Evolutionary conservation across 2,797 vertebrate genomes (phyloP).

Genomic region (Clarias pachynema): DNA sequence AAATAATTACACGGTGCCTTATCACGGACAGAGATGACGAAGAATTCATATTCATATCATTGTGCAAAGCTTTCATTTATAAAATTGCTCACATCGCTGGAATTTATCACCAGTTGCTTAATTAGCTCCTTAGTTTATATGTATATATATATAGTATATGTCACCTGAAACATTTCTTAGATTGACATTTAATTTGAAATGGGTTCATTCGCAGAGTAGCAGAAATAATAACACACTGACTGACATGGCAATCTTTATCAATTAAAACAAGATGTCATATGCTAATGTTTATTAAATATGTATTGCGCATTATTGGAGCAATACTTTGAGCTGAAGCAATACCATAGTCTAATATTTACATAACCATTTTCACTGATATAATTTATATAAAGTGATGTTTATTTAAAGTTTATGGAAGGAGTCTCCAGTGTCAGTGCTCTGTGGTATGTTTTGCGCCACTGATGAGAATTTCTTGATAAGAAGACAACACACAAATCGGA

Average conservation of each 20-base stretch:
- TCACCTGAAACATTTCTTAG: not conserved
- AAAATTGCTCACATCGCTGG: not conserved
- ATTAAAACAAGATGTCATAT: not conserved
- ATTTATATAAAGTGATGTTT: not conserved
- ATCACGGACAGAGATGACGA: not conserved
- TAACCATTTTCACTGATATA: not conserved
- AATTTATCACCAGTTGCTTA: not conserved
- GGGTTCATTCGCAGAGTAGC: not conserved
- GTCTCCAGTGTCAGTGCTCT: not conserved
- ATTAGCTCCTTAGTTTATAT: not conserved
- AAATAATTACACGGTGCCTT: constrained; percentile 22
- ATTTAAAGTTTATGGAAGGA: not conserved
- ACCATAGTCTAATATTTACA: not conserved
- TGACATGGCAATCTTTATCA: not conserved
- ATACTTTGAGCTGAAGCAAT: not conserved
- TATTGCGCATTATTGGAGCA: not conserved
- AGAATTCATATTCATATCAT: constrained; percentile 17
- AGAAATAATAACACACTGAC: not conserved
- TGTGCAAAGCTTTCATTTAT: not conserved
- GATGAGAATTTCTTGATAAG: not conserved
- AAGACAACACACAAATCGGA: not conserved
- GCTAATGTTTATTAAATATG: not conserved
- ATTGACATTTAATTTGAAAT: not conserved
- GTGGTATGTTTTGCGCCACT: not conserved
- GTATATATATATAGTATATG: not conserved